Conservation (phyloP, 2,888 invertebrate species). For the Agapetus fuscipes region DNA sequence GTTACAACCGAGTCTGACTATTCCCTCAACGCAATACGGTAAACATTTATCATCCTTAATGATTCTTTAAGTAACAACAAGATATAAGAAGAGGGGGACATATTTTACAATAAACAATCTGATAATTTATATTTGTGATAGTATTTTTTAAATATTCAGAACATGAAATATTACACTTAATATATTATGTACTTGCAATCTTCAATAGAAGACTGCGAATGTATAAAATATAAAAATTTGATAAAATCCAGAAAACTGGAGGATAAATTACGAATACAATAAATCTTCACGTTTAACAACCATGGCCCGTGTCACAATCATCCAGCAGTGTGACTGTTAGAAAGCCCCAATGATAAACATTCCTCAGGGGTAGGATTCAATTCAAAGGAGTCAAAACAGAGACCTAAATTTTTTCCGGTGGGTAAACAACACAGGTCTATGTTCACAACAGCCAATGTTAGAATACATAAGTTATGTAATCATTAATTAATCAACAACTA, state of each 20-base stretch:
- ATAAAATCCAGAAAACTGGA: constrained; percentile 22
- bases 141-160: constrained; percentile 14
- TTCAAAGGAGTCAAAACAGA: too few species aligned
- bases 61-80: constrained; percentile 19
- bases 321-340: too few species aligned
- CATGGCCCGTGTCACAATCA: too few species aligned
- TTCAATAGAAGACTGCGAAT: constrained; percentile 21
- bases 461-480: too few species aligned
- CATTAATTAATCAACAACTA: too few species aligned
- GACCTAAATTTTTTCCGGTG: too few species aligned
- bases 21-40: constrained; percentile 14
- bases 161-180: constrained; percentile 17
- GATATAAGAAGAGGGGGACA: constrained; percentile 16
- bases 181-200: constrained; percentile 14
- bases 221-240: constrained; percentile 21
- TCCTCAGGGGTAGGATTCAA: too few species aligned
- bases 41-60: constrained; percentile 13
- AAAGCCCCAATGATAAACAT: too few species aligned
- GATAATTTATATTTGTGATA: constrained; percentile 12
- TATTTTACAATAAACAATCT: constrained; percentile 13
- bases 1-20: too few species aligned
- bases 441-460: too few species aligned
- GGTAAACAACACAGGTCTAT: too few species aligned
- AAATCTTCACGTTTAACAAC: background rate
- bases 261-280: constrained; percentile 3